phyloP scores from a whole-genome alignment of 2,797 vertebrate genomes.

The Neosalanx taihuensis region DNA sequence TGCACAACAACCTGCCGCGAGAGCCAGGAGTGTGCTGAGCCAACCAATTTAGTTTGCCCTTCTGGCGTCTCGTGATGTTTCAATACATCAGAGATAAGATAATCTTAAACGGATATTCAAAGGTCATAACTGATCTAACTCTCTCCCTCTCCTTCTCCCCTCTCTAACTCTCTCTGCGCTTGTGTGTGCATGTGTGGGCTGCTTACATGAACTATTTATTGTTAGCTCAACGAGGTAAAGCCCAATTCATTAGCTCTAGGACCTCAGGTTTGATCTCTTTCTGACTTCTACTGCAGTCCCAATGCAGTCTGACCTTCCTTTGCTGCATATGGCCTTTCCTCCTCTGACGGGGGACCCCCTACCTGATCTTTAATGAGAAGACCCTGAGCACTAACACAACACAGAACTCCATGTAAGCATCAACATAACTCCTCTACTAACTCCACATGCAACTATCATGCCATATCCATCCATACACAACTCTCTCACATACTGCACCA shows the following conservation, averaged over 20 bases:
- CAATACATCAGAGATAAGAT: conserved; percentile 31
- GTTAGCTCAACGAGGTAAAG: too few species aligned
- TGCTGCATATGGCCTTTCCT: conserved; percentile 25
- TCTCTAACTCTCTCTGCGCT: too few species aligned
- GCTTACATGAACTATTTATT: too few species aligned
- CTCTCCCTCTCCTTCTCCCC: too few species aligned
- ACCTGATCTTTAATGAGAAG: conserved; percentile 24
- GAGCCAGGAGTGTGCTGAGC: conserved; percentile 50
- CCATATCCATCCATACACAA: not conserved
- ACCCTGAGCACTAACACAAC: not conserved
- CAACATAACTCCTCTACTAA: conserved; percentile 3
- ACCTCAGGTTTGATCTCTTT: too few species aligned
- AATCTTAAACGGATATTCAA: not conserved
- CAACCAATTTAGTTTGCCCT: conserved; percentile 60
- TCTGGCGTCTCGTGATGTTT: conserved; percentile 53
- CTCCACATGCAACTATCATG: not conserved
- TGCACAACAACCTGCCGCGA: conserved; percentile 77
- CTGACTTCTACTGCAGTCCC: not conserved
- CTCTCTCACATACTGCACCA: not conserved
- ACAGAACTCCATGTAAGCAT: not conserved
- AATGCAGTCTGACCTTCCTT: conserved; percentile 25
- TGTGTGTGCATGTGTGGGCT: too few species aligned
- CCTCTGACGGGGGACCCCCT: conserved; percentile 24
- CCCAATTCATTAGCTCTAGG: too few species aligned
- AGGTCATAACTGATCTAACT: not conserved